These are phyloP conservation scores for Protobothrops flavoviridis DNA, from an alignment of 2,113 vertebrate species.

Conservation along the genomic window DNA sequence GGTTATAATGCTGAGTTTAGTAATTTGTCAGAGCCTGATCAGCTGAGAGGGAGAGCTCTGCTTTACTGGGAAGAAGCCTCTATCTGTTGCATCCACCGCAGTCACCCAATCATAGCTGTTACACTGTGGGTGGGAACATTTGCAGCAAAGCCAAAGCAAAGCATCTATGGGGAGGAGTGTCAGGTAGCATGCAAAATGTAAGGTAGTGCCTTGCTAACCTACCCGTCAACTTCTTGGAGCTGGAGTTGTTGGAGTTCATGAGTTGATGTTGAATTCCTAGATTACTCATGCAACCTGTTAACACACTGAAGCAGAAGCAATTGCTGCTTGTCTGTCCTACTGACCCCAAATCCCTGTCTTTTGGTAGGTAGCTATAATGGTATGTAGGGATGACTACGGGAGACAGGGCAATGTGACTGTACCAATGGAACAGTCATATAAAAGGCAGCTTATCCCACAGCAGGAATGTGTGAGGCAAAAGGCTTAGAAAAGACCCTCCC, in stretches of 20 bases:
- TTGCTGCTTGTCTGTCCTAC: background rate
- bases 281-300: background rate
- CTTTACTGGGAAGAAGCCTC: background rate
- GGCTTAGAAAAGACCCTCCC: background rate
- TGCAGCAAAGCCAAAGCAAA: background rate
- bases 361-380: background rate
- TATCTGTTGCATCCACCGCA: background rate
- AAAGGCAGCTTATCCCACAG: background rate
- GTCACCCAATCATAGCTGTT: background rate
- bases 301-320: background rate
- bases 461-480: background rate
- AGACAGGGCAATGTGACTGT: background rate
- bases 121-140: background rate
- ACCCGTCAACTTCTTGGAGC: background rate
- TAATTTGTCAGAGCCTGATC: background rate
- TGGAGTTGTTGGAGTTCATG: background rate
- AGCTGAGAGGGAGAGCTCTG: background rate
- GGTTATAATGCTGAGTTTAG: background rate
- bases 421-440: background rate
- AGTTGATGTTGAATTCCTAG: background rate
- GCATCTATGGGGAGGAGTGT: background rate
- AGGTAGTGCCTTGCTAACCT: background rate
- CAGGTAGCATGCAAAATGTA: background rate
- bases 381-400: background rate
- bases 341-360: background rate